Conservation (phyloP, 2,113 vertebrate species). For the Pheucticus melanocephalus region DNA sequence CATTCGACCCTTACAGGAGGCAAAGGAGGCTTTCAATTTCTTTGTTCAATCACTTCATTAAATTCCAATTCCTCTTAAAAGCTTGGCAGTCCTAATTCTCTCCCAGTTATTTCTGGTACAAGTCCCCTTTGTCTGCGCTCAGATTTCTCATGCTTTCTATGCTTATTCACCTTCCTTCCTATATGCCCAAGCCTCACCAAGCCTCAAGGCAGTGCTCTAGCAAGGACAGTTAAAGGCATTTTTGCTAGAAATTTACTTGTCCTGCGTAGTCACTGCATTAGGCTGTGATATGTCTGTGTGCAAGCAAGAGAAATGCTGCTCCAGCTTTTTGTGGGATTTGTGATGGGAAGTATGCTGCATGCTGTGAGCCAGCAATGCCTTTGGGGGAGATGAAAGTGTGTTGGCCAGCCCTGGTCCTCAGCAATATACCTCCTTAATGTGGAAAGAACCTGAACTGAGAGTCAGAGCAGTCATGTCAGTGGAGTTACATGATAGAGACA, state of each 20-base stretch:
- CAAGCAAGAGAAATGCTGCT: not conserved
- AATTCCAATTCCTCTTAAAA: constrained; percentile 45
- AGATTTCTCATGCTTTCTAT: not conserved
- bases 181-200: not conserved
- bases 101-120: not conserved
- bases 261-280: not conserved
- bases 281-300: not conserved
- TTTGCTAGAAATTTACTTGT: not conserved
- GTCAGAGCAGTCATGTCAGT: not conserved
- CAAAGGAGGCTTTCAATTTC: constrained; percentile 46
- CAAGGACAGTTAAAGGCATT: not conserved
- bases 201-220: not conserved
- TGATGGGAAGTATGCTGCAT: not conserved
- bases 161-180: not conserved
- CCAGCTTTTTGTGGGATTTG: not conserved
- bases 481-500: not conserved
- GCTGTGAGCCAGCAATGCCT: accelerated
- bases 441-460: not conserved
- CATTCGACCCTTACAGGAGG: constrained; percentile 1
- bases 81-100: constrained; percentile 36
- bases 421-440: not conserved
- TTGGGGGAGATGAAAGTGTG: not conserved
- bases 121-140: not conserved
- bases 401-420: not conserved
- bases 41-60: constrained; percentile 60